These are phyloP conservation scores for Neodiprion lecontei DNA, from an alignment of 1,140 invertebrate species.

Conservation along the genomic window DNA sequence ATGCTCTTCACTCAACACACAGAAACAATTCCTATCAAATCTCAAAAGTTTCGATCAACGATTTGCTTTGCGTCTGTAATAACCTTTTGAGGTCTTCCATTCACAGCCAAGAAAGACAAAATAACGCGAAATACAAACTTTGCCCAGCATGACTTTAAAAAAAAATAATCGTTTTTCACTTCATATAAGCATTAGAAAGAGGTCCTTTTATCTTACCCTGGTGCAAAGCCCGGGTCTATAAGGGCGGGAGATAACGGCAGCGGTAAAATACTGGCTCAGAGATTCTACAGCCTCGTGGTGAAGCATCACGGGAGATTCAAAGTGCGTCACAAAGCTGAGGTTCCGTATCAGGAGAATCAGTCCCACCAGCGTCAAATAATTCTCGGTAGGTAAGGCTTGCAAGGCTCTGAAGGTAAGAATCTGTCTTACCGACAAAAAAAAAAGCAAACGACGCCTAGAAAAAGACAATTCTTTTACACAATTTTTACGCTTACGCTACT, in stretches of 20 bases:
- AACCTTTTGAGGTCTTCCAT: too few species aligned
- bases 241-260: conserved; percentile 26
- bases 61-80: too few species aligned
- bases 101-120: too few species aligned
- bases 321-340: background rate
- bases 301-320: background rate
- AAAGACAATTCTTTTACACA: background rate
- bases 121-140: too few species aligned
- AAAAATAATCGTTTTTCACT: too few species aligned
- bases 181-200: background rate
- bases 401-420: background rate
- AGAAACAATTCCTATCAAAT: too few species aligned
- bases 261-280: conserved; percentile 24
- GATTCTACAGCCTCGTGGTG: conserved; percentile 12
- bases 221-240: conserved; percentile 28
- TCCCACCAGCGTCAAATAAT: conserved; percentile 10
- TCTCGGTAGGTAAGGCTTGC: background rate
- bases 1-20: too few species aligned
- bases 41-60: too few species aligned
- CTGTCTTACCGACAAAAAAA: background rate
- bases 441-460: too few species aligned
- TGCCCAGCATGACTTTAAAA: too few species aligned
- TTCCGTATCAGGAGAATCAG: conserved; percentile 17
- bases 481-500: background rate
- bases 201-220: conserved; percentile 13